Evolutionary conservation across 1,140 invertebrate genomes (phyloP).

Genomic region (Adoxophyes honmai): DNA sequence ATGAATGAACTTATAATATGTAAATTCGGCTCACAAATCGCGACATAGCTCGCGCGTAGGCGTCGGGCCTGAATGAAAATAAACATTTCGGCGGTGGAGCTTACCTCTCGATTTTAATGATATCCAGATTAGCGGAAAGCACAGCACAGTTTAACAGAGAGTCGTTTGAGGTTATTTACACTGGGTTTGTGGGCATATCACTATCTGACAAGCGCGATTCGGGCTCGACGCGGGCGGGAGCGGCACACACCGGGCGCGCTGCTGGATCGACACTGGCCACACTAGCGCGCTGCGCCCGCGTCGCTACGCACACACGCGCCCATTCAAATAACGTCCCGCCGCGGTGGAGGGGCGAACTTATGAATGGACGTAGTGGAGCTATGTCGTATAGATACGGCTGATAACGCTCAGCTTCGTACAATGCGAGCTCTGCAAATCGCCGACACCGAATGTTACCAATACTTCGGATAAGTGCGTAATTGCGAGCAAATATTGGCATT

Average conservation of each 20-base stretch:
- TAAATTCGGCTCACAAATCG: constrained; percentile 74
- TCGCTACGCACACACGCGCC: constrained; percentile 49
- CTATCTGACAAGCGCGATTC: constrained; percentile 29
- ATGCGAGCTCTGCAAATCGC: constrained; percentile 23
- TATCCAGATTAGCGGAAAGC: constrained; percentile 68
- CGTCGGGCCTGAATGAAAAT: constrained; percentile 68
- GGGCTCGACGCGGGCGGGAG: constrained; percentile 30
- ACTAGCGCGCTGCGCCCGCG: constrained; percentile 49
- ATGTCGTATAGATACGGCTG: constrained; percentile 61
- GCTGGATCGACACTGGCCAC: constrained; percentile 47
- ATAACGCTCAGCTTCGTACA: constrained; percentile 53
- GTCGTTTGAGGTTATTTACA: constrained; percentile 41
- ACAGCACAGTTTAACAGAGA: constrained; percentile 47
- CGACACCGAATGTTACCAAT: constrained; percentile 9
- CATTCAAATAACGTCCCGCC: constrained; percentile 46
- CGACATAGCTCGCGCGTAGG: constrained; percentile 65
- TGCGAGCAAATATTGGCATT: not conserved
- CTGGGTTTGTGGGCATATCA: constrained; percentile 57
- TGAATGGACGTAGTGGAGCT: constrained; percentile 72
- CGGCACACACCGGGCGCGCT: constrained; percentile 39
- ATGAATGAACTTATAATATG: constrained; percentile 73
- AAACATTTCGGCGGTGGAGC: constrained; percentile 45
- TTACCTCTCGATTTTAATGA: constrained; percentile 72
- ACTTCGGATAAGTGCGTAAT: not conserved
- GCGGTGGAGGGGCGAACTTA: constrained; percentile 54